phyloP scores from a whole-genome alignment of 2,113 vertebrate genomes.

The Rattus norvegicus region GRCr8 NC_086029.1:72465001-72465500 shows the following conservation, averaged over 20 bases:
- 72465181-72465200: not conserved
- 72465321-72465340: not conserved
- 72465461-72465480: not conserved
- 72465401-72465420: not conserved
- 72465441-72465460: not conserved
- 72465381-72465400: not conserved
- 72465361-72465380: not conserved
- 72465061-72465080: not conserved
- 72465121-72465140: not conserved
- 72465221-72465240: not conserved
- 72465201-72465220: not conserved
- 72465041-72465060: not conserved
- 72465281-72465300: not conserved
- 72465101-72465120: not conserved
- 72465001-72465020: not conserved
- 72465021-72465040: not conserved
- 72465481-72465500: not conserved
- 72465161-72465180: not conserved
- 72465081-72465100: not conserved
- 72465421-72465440: not conserved
- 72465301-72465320: not conserved
- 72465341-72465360: not conserved
- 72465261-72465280: not conserved
- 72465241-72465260: not conserved
- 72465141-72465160: not conserved